These are phyloP conservation scores for Sandelia bainsii DNA, from an alignment of 2,797 vertebrate species.

Conservation along the genomic window DNA sequence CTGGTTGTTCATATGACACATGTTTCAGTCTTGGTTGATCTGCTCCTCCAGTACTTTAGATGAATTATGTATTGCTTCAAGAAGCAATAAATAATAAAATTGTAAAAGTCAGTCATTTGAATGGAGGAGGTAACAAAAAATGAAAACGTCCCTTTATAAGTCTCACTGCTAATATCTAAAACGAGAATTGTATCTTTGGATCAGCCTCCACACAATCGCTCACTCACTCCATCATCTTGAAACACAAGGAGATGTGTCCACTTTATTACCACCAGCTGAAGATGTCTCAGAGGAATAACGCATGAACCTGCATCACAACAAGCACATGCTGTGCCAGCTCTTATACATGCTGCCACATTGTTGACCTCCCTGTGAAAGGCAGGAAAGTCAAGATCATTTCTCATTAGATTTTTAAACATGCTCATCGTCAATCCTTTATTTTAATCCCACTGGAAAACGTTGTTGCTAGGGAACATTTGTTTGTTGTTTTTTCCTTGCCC, in stretches of 20 bases:
- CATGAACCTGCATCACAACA: background rate
- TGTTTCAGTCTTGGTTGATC: no score
- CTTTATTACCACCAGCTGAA: background rate
- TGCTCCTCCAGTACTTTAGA: no score
- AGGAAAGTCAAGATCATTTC: conserved; percentile 28
- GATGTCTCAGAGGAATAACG: background rate
- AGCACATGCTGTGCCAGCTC: conserved; percentile 8
- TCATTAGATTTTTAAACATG: conserved; percentile 19
- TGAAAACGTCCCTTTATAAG: background rate
- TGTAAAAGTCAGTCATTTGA: background rate
- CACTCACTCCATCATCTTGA: background rate
- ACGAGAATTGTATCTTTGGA: no score
- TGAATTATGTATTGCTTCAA: no score
- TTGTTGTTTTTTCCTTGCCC: conserved; percentile 26
- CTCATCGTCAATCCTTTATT: conserved; percentile 29
- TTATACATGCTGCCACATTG: background rate
- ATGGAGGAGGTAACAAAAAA: background rate
- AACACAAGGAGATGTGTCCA: background rate
- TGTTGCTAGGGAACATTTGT: conserved; percentile 64
- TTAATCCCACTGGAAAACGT: conserved; percentile 35
- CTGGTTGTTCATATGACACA: no score
- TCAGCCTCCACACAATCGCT: conserved; percentile 6
- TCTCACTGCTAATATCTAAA: background rate
- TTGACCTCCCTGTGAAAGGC: conserved; percentile 23
- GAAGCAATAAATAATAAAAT: no score